Conservation (phyloP, 2,113 vertebrate genomes). For the Myotis brandtii region DNA sequence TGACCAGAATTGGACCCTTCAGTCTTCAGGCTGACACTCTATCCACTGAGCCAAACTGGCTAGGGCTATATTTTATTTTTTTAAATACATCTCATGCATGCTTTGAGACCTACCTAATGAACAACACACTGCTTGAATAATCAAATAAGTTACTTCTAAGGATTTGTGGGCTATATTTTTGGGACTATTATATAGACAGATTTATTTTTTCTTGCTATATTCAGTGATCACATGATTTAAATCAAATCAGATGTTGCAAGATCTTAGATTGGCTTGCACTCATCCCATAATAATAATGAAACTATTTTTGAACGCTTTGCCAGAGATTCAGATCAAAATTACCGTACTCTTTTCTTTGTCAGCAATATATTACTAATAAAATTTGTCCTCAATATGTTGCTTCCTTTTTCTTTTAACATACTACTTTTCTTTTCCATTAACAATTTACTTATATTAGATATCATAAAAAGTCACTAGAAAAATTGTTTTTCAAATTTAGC, state of each 20-base stretch:
- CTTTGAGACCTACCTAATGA: neutral
- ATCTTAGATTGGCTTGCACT: neutral
- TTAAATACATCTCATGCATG: neutral
- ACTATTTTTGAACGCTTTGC: neutral
- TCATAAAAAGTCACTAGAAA: neutral
- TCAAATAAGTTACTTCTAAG: neutral
- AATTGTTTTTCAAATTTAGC: neutral
- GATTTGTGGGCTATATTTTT: neutral
- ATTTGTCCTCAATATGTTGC: neutral
- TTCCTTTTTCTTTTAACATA: neutral
- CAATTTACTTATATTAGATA: neutral
- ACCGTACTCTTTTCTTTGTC: neutral
- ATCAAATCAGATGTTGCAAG: neutral
- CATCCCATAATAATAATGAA: neutral
- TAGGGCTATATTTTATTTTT: neutral
- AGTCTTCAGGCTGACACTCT: no score
- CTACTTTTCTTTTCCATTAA: neutral
- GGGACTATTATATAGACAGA: neutral
- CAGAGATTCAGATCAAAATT: neutral
- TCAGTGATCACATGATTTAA: neutral
- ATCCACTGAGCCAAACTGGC: no score
- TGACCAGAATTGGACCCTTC: no score
- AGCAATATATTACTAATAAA: neutral
- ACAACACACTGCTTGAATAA: neutral
- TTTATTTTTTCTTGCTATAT: neutral